phyloP scores from a whole-genome alignment of 2,888 invertebrate genomes.

The Ormia ochracea region DNA sequence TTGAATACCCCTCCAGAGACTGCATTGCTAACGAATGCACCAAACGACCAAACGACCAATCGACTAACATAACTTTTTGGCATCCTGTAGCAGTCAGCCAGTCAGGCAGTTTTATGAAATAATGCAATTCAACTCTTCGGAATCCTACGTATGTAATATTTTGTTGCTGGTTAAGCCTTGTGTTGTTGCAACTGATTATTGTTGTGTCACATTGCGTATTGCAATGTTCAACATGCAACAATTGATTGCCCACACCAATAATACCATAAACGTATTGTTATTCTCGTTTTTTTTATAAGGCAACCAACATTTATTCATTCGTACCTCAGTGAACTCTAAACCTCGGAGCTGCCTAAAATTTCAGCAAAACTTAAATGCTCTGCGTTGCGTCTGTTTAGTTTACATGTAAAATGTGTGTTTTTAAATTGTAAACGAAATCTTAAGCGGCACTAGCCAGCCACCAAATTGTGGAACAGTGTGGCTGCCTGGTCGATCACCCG shows the following conservation, averaged over 20 bases:
- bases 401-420: conserved; percentile 44
- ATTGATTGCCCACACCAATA: conserved; percentile 71
- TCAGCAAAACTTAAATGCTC: background rate
- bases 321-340: background rate
- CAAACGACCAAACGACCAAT: background rate
- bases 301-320: background rate
- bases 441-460: background rate
- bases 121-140: conserved; percentile 15
- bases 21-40: background rate
- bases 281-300: background rate
- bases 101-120: conserved; percentile 3
- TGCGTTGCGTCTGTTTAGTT: background rate
- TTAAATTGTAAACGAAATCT: conserved; percentile 51
- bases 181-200: conserved; percentile 38
- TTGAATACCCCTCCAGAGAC: conserved; percentile 42
- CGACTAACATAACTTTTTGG: background rate
- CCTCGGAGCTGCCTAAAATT: background rate
- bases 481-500: conserved; percentile 5
- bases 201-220: conserved; percentile 28
- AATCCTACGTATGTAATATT: conserved; percentile 33
- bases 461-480: background rate
- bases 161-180: too few relatives aligned
- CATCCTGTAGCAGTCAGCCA: background rate
- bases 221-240: conserved; percentile 70
- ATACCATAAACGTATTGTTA: conserved; percentile 21